Percentiles rank a stretch among this genome's conserved stretches.
phyloP scores from a whole-genome alignment of 2,797 vertebrate species.

The Tadarida brasiliensis region DNA sequence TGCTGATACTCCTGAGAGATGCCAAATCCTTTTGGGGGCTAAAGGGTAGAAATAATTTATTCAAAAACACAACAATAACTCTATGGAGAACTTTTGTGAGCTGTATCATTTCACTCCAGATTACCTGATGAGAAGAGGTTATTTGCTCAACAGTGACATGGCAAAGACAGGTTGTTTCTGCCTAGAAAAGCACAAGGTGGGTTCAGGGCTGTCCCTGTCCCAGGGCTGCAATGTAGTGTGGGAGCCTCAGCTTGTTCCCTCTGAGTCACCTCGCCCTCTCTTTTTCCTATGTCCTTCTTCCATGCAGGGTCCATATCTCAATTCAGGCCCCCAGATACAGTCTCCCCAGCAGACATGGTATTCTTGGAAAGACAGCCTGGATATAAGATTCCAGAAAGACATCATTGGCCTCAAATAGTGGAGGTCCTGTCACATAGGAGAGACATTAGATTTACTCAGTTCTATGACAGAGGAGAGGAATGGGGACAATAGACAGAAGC shows the following conservation, averaged over 20 bases:
- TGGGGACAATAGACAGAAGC: neutral
- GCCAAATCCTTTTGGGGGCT: neutral
- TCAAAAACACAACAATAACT: slow-evolving; percentile 8
- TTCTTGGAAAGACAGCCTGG: slow-evolving; percentile 17
- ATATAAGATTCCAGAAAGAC: slow-evolving; percentile 32
- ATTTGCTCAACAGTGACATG: neutral
- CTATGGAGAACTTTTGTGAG: neutral
- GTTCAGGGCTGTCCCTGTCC: neutral
- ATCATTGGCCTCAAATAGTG: neutral
- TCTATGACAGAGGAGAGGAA: neutral
- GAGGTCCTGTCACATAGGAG: neutral
- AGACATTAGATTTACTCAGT: neutral
- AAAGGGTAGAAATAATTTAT: slow-evolving; percentile 50
- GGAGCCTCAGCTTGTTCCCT: neutral
- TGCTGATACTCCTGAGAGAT: slow-evolving; percentile 20
- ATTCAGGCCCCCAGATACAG: neutral
- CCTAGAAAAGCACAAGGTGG: neutral
- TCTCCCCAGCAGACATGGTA: neutral
- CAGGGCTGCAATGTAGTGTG: rapidly evolving
- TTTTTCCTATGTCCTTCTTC: neutral
- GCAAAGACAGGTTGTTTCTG: neutral
- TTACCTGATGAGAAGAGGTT: neutral
- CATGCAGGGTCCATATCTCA: neutral
- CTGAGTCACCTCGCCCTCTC: neutral
- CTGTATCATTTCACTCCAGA: neutral